Base-by-base conservation (phyloP, 2,113 vertebrate species). In the Ariopsis seemanni region DNA sequence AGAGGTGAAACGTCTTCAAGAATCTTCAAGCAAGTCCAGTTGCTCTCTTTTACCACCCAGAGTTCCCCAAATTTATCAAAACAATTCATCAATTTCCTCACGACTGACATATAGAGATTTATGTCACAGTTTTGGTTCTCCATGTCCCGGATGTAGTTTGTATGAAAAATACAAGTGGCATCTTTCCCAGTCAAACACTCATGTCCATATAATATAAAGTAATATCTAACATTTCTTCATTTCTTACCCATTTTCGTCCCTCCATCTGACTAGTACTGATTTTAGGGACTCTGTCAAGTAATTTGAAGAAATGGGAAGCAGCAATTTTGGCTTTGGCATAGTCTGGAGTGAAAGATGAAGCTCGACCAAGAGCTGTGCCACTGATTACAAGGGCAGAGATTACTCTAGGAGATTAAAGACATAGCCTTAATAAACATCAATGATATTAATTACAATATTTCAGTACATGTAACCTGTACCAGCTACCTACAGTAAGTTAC, bases 291-390 rank as follows among this genome's bases (percentile, higher is more conserved):
- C 94, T 89, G 93, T 96, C 95, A 85, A 96, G 58, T 4, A 96
- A 83, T 90, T 92, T 91, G 84, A 96, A 96, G 27, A 96, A 79
- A 69, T 94, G 93, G 52, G 93, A 92, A 30, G 95, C 95, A 62
- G 95, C 93, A 12, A 67, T 95, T 91, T 95, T 96, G 82, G 95
- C 95, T 92, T 96, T 96, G 80, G 93, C 94, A 11, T 95, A 96
- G 89, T 95, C 95, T 82, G 95, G 95, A 67, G 95, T 95, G 85
- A 94, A 95, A 53, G 95, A 94, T 5, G 95, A 95, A 17, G 93
- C 94, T 91, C 53, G 93, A 17, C 95, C 95, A 14, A 96, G 89
- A 7, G 95, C 93, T 0, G 93, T 94, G 12, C 94, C 95, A 72
- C 95, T 95, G 89, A 92, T 92, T 7, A 96, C 92, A 2, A 96